Conservation (phyloP, 2,888 invertebrate genomes). For the Eurytoma californica region DNA sequence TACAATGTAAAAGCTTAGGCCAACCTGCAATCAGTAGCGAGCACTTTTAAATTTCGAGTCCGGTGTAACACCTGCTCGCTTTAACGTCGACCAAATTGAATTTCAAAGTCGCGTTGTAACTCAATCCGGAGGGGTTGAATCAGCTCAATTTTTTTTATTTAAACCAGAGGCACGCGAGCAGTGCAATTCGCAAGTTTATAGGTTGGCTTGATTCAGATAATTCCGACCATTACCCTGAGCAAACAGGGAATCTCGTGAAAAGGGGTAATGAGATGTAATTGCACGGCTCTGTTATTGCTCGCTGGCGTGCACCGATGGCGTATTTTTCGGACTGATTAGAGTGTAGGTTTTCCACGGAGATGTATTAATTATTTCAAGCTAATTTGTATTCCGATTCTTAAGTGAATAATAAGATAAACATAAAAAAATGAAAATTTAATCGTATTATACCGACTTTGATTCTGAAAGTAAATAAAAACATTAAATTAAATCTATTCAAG, state of each 20-base stretch:
- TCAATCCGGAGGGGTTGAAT: neutral
- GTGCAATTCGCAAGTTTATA: conserved; percentile 6
- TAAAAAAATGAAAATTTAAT: no score
- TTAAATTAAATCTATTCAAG: no score
- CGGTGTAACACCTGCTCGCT: neutral
- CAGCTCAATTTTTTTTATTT: neutral
- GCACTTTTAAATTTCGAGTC: neutral
- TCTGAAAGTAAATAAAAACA: no score
- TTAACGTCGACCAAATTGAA: neutral
- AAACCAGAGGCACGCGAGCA: neutral
- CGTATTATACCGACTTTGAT: no score
- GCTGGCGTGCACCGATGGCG: conserved; percentile 29
- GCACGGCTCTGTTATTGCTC: conserved; percentile 40
- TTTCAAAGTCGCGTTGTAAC: neutral
- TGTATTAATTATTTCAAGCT: neutral
- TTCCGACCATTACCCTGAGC: conserved; percentile 28
- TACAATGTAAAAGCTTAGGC: no score
- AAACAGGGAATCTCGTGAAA: conserved; percentile 43
- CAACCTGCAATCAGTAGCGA: neutral
- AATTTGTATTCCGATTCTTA: neutral
- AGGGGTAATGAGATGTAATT: conserved; percentile 49
- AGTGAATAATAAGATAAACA: no score
- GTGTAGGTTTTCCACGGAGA: neutral
- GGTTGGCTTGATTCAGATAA: conserved; percentile 40
- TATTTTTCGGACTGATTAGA: conserved; percentile 12